Evolutionary conservation across 1,140 invertebrate species (phyloP).

Genomic region (Penaeus indicus): DNA sequence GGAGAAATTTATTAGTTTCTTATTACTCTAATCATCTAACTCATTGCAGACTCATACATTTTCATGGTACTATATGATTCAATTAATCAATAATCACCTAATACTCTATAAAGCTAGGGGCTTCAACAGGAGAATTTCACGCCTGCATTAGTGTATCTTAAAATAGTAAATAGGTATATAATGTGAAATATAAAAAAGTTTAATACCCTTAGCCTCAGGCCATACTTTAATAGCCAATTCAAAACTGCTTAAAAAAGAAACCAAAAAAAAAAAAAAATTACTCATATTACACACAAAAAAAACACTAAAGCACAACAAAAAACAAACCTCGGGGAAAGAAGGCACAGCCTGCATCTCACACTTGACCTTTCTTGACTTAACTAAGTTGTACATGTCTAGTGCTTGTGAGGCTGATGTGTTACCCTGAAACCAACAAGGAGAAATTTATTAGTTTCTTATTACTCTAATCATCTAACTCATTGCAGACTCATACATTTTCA

Average conservation of each 20-base stretch:
- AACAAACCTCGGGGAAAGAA: conserved; percentile 43
- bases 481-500: conserved; percentile 68
- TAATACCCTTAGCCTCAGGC: too few species aligned
- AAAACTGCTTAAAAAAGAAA: too few species aligned
- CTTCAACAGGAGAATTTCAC: too few species aligned
- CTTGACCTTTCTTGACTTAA: conserved; percentile 38
- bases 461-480: conserved; percentile 75
- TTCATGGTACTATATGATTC: too few species aligned
- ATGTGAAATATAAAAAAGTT: not conserved
- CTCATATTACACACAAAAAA: not conserved
- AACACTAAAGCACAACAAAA: not conserved
- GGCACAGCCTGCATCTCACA: conserved; percentile 31
- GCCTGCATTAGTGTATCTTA: too few species aligned
- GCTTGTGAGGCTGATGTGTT: conserved; percentile 36
- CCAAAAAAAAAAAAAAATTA: not conserved
- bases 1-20: conserved; percentile 76
- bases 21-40: conserved; percentile 75
- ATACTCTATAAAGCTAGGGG: too few species aligned
- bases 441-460: conserved; percentile 77
- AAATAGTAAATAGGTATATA: too few species aligned
- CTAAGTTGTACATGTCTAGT: conserved; percentile 31
- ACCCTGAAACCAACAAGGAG: conserved; percentile 38
- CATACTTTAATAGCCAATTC: too few species aligned
- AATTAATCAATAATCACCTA: too few species aligned
- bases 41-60: conserved; percentile 71